These are phyloP conservation scores for Tanytarsus gracilentus DNA, from an alignment of 2,888 invertebrate species.

Conservation along the genomic window DNA sequence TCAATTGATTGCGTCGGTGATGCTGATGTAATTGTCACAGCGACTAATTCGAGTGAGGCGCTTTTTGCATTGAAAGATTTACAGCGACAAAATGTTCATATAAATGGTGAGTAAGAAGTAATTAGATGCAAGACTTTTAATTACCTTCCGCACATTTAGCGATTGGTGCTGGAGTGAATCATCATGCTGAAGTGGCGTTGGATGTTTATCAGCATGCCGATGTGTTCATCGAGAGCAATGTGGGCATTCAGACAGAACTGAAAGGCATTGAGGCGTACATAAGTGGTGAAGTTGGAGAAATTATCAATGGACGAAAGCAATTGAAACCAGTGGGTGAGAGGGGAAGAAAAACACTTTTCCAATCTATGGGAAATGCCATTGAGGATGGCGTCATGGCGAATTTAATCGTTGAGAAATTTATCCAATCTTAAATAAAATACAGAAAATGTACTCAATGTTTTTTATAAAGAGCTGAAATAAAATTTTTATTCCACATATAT, in stretches of 20 bases:
- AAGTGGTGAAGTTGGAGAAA: slow-evolving; percentile 49
- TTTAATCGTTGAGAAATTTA: slow-evolving; percentile 27
- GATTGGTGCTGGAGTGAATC: slow-evolving; percentile 48
- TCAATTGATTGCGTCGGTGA: slow-evolving; percentile 45
- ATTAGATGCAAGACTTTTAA: background rate
- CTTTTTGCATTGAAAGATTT: slow-evolving; percentile 47
- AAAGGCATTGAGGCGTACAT: slow-evolving; percentile 45
- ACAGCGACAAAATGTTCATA: slow-evolving; percentile 46
- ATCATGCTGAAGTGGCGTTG: slow-evolving; percentile 47
- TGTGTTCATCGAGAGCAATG: slow-evolving; percentile 50
- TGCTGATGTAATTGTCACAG: slow-evolving; percentile 55
- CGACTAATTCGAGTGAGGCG: slow-evolving; percentile 47
- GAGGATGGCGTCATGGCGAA: slow-evolving; percentile 51
- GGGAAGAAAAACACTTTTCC: slow-evolving; percentile 47
- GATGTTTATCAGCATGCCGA: slow-evolving; percentile 45
- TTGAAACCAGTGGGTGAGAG: slow-evolving; percentile 12
- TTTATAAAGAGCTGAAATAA: too few species aligned
- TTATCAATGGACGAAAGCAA: slow-evolving; percentile 42
- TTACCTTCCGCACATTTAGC: slow-evolving; percentile 40
- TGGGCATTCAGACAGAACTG: slow-evolving; percentile 47
- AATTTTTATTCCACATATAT: too few species aligned
- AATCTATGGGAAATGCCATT: slow-evolving; percentile 54
- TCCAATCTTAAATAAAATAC: slow-evolving; percentile 15
- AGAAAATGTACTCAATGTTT: too few species aligned
- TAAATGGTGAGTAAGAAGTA: slow-evolving; percentile 47